A percentile compares a stretch with the other conserved stretches of the same genome.
Evolutionary conservation across 1,140 invertebrate species (phyloP).

Genomic region (Microplitis demolitor): DNA sequence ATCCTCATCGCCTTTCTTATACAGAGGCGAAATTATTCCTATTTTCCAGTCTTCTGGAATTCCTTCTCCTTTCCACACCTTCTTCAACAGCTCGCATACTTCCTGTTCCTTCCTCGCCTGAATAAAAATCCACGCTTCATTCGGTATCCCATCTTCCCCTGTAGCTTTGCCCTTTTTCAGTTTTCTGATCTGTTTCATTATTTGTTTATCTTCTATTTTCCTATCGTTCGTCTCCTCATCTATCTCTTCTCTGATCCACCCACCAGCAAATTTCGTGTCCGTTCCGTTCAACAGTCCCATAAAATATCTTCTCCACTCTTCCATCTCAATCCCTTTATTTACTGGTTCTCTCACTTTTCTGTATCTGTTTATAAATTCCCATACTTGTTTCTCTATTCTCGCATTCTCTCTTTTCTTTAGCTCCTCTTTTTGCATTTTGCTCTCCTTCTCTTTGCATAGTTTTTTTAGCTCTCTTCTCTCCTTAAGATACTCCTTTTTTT

Average conservation of each 20-base stretch:
- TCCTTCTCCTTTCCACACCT: background rate
- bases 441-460: too few species aligned
- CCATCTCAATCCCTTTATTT: background rate
- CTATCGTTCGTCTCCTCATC: background rate
- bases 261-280: background rate
- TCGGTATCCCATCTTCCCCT: constrained; percentile 1
- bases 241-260: background rate
- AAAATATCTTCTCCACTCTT: background rate
- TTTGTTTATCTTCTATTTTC: background rate
- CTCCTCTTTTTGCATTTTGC: too few species aligned
- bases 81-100: background rate
- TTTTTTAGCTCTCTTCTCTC: too few species aligned
- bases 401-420: too few species aligned
- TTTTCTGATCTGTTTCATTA: background rate
- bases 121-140: background rate
- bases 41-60: background rate
- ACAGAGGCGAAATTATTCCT: background rate
- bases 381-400: too few species aligned
- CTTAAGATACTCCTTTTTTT: too few species aligned
- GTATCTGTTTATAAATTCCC: too few species aligned
- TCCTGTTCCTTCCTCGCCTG: background rate
- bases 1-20: background rate
- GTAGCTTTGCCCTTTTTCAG: background rate
- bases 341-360: too few species aligned
- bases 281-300: background rate